A percentile compares a stretch with the other conserved stretches of the same genome.
phyloP scores from a whole-genome alignment of 2,888 invertebrate genomes.

The Pristionchus arcanus region DNA sequence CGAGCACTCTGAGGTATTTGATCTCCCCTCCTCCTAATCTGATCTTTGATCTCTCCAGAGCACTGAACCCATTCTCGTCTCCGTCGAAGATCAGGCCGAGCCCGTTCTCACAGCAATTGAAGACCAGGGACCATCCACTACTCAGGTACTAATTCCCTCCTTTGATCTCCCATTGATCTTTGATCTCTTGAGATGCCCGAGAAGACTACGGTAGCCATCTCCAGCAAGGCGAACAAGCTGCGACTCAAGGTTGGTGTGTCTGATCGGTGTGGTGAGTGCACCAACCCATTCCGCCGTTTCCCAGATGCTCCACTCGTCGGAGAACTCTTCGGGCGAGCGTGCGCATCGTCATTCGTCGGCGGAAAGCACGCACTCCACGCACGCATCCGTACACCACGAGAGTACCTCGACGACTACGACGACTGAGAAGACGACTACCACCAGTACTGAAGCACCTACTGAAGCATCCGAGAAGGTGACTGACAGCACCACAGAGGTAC shows the following conservation, averaged over 20 bases:
- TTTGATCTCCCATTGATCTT: neutral
- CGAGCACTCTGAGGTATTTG: conserved; percentile 17
- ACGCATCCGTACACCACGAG: conserved; percentile 28
- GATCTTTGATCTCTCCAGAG: conserved; percentile 19
- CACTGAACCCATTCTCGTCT: neutral
- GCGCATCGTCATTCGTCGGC: conserved; percentile 39
- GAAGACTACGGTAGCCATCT: conserved; percentile 15
- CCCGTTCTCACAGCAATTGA: neutral
- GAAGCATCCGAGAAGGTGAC: neutral
- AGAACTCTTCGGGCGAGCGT: neutral
- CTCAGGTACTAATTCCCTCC: neutral
- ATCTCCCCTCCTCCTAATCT: neutral
- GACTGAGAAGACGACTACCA: neutral
- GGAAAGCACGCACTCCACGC: conserved; percentile 15
- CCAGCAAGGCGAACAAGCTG: conserved; percentile 34
- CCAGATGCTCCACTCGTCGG: conserved; percentile 9
- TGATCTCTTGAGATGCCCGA: neutral
- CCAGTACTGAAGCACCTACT: neutral
- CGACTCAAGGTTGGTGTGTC: conserved; percentile 31
- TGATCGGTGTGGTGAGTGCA: neutral
- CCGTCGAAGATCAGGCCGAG: neutral
- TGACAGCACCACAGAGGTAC: conserved; percentile 26
- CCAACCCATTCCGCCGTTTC: neutral
- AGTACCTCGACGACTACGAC: neutral
- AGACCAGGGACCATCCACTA: conserved; percentile 1